phyloP scores from a whole-genome alignment of 2,797 vertebrate genomes.

The Salmo trutta region DNA sequence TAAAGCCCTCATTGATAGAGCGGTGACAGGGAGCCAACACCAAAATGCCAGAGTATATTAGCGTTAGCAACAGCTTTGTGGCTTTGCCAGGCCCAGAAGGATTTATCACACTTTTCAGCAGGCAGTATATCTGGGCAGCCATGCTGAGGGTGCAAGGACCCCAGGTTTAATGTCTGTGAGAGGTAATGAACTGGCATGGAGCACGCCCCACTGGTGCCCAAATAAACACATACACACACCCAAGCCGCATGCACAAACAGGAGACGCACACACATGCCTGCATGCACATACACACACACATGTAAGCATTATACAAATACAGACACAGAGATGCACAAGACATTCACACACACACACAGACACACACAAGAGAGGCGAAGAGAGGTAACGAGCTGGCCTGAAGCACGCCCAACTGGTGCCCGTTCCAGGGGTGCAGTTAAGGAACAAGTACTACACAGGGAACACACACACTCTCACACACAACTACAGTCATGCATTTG shows the following conservation, averaged over 20 bases:
- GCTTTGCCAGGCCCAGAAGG: slow-evolving; percentile 48
- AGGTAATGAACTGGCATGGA: slow-evolving; percentile 63
- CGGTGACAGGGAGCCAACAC: slow-evolving; percentile 34
- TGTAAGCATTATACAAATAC: slow-evolving; percentile 19
- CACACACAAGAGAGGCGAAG: background rate
- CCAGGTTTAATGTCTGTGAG: slow-evolving; percentile 52
- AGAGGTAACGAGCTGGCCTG: background rate
- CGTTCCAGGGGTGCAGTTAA: too few species aligned
- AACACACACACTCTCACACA: slow-evolving; percentile 1
- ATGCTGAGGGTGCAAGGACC: background rate
- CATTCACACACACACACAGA: slow-evolving; percentile 1
- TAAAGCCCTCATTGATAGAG: slow-evolving; percentile 46
- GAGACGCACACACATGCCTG: slow-evolving; percentile 11
- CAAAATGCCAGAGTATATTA: slow-evolving; percentile 53
- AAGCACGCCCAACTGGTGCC: too few species aligned
- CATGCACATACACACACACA: slow-evolving; percentile 24
- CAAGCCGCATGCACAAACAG: slow-evolving; percentile 40
- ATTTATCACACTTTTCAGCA: slow-evolving; percentile 44
- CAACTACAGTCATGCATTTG: background rate
- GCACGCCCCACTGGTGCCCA: slow-evolving; percentile 52
- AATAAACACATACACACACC: slow-evolving; percentile 10
- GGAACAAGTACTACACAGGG: background rate
- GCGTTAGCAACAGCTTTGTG: slow-evolving; percentile 57
- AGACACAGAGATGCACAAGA: slow-evolving; percentile 4
- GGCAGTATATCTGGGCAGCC: slow-evolving; percentile 1